phyloP scores from a whole-genome alignment of 2,888 invertebrate genomes.

The Rotaria macrura region DNA sequence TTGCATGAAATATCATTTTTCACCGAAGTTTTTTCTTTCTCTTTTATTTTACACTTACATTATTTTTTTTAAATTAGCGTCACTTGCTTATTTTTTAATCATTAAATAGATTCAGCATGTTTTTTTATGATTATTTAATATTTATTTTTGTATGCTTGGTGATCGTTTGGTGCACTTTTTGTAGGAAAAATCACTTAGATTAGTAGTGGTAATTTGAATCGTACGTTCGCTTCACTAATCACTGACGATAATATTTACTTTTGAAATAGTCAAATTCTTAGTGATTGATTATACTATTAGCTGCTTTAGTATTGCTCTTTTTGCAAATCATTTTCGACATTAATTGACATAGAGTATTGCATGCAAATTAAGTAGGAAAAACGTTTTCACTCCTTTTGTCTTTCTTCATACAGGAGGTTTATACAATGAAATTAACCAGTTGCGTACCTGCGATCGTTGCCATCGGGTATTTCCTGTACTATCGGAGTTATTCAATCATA shows the following conservation, averaged over 20 bases:
- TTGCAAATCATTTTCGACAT: no score
- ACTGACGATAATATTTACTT: neutral
- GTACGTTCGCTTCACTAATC: neutral
- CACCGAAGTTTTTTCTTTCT: no score
- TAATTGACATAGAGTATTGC: neutral
- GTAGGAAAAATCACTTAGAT: neutral
- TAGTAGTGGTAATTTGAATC: neutral
- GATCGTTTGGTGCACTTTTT: no score
- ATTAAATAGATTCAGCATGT: neutral
- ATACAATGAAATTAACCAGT: neutral
- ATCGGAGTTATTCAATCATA: conserved; percentile 8
- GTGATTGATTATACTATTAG: neutral
- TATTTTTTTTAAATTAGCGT: neutral
- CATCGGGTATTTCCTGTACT: neutral
- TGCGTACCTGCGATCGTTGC: neutral
- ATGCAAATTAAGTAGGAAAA: neutral
- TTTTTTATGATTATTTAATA: no score
- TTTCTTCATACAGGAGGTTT: neutral
- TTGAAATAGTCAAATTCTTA: neutral
- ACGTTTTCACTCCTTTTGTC: neutral
- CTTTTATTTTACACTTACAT: neutral
- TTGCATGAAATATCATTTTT: no score
- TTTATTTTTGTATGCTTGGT: no score
- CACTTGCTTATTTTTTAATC: neutral
- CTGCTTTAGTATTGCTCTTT: no score